Percentiles rank a stretch among this genome's conserved stretches.
These are phyloP conservation scores for Tadarida brasiliensis DNA, from an alignment of 2,797 vertebrate species.

Conservation along the genomic window DNA sequence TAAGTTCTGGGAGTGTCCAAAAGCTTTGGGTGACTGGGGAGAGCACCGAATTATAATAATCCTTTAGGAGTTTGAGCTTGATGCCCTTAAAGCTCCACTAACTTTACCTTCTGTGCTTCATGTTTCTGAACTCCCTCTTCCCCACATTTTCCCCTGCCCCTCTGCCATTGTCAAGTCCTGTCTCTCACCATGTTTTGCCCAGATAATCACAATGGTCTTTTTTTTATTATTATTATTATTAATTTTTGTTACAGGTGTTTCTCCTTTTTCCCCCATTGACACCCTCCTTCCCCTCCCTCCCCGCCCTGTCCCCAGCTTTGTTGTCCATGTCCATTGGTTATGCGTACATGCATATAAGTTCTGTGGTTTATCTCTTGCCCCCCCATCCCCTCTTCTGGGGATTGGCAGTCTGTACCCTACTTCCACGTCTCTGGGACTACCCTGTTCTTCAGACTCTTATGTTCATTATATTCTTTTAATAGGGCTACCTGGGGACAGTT, in stretches of 20 bases:
- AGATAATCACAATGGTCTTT: neutral
- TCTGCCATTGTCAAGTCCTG: neutral
- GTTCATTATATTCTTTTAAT: neutral
- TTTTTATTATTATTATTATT: no score
- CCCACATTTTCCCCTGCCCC: neutral
- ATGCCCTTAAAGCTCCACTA: neutral
- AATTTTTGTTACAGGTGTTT: no score
- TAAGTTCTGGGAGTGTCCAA: neutral
- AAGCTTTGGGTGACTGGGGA: neutral
- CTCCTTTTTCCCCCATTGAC: no score
- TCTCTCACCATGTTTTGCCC: neutral
- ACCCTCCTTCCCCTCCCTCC: no score
- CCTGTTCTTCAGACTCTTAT: no score
- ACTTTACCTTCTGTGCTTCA: neutral
- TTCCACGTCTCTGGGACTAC: no score
- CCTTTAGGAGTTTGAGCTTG: neutral
- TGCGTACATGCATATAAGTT: no score
- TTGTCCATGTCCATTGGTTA: no score
- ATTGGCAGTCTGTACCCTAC: no score
- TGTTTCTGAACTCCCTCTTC: neutral
- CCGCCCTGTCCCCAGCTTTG: no score
- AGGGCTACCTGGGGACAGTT: neutral
- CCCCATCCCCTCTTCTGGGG: no score
- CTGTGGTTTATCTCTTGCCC: no score
- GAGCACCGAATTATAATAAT: neutral